Base-by-base conservation (phyloP, 2,888 invertebrate genomes). In the Agriopis marginaria region DNA sequence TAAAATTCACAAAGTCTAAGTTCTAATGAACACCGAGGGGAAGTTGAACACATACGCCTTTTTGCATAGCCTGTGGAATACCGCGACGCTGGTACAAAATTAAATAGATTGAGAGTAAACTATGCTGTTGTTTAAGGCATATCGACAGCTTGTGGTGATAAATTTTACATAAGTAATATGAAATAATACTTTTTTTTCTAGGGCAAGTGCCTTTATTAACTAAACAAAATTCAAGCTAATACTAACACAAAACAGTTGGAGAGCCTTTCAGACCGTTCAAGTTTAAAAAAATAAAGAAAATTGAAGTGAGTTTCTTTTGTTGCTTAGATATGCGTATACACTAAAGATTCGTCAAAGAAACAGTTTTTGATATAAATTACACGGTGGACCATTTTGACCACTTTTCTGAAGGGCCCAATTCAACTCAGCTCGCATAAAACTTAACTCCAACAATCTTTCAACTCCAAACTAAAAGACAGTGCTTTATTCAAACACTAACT, bases 1-100 rank as follows among this genome's bases (percentile, higher is more conserved):
- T 85, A 88, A 93, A 92, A 92, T 92, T 92, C 93, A 92, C 88
- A 86, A 90, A 90, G 91, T 89, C 87, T 88, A 92, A 93, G 88
- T 93, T 93, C 92, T 94, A 93, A 93, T 92, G 93, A 94, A 92
- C 92, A 89, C 88, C 88, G 85, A 82, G 86, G 84, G 71, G 75
- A 92, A 92, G 91, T 93, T 93, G 82, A 81, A 73, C 78, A 79
- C 75, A 79, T 77, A 75, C 78, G 77, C 72, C 83, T 83, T 87
- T 85, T 86, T 83, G 82, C 51, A 69, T 78, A 77, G 78, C 58
- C 82, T 80, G 79, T 79, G 78, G 79, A 82, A 83, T 79, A 73
- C 74, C 77, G 72, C 63, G 63, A 75, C 79, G 78, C 79, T 81
- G 82, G 82, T 82, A 79, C 78, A 74, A 72, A 68, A 75, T 75